phyloP scores from a whole-genome alignment of 2,888 invertebrate genomes.

The Drosophila affinis region DNA sequence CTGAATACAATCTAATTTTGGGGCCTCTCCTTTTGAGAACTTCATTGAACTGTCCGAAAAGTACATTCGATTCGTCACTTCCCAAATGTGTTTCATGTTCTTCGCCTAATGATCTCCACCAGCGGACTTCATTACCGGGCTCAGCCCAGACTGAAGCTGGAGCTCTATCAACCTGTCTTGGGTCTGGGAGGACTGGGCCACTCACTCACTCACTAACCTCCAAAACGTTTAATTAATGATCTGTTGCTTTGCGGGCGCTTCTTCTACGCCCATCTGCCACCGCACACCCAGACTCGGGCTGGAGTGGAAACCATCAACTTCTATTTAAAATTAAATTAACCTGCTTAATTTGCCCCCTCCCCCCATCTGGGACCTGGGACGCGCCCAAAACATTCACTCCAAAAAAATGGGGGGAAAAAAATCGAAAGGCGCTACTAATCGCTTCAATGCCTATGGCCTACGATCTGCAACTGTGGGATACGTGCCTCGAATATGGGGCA shows the following conservation, averaged over 20 bases:
- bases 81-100: conserved; percentile 24
- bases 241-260: conserved; percentile 50
- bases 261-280: conserved; percentile 54
- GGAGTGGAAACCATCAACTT: conserved; percentile 62
- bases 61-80: conserved; percentile 48
- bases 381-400: conserved; percentile 73
- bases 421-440: conserved; percentile 80
- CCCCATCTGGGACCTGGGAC: conserved; percentile 36
- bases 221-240: conserved; percentile 74
- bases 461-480: conserved; percentile 33
- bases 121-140: conserved; percentile 32
- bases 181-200: conserved; percentile 1
- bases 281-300: conserved; percentile 45
- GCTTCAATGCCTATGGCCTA: conserved; percentile 56
- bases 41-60: conserved; percentile 36
- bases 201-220: conserved; percentile 70
- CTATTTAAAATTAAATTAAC: conserved; percentile 79
- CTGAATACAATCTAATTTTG: conserved; percentile 36
- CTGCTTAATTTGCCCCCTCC: conserved; percentile 70
- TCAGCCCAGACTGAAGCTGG: conserved; percentile 20
- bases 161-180: conserved; percentile 40
- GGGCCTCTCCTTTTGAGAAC: conserved; percentile 42
- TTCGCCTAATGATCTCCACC: conserved; percentile 59
- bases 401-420: conserved; percentile 49
- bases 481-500: conserved; percentile 21